Evolutionary conservation across 1,140 invertebrate species (phyloP), one percentile per base, ranked within the genome.

Genomic region (Lordiphosa collinella): DNA sequence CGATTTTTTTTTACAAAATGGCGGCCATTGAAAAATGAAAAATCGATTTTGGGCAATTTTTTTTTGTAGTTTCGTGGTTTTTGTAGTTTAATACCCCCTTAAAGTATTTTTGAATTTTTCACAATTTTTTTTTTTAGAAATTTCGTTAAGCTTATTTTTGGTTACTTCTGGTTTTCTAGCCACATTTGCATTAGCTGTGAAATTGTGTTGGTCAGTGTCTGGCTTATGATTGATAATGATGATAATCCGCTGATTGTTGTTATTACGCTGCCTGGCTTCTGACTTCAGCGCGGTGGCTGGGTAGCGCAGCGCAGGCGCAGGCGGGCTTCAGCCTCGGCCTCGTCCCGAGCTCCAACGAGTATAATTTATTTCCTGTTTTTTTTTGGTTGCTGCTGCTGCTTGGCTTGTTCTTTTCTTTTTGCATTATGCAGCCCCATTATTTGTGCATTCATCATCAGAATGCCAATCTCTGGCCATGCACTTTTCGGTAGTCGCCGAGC

Each of bases 281-380:
- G 36, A 43, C 51, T 62, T 49, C 59, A 22, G 49, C 36, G 16
- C 22, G 22, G 54, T 47, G 58, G 58, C 49, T 54, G 16, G 16
- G 16, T 3, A 18, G 16, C 16, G 2, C 16, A 4, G 18, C 18
- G 22, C 22, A 25, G 22, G 22, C 22, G 22, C 46, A 14, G 10
- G 44, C 46, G 25, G 43, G 18, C 47, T 48, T 35, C 35, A 18
- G 18, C 40, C 37, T 36, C 36, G 11, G 16, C 44, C 44, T 52
- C 34, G 11, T 35, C 47, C 31, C 38, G 47, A 38, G 25, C 41
- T 49, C 53, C 49, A 52, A 31, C 47, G 29, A 56, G 51, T 60
- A 70, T 82, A 80, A 80, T 71, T 75, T 75, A 80, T 80, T 80
- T 80, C 75, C 75, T 80, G 74, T 80, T 80, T 18, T 9, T 44